A percentile compares a stretch with the other conserved stretches of the same genome.
These are phyloP conservation scores for Aleiodes sp. DNA, from an alignment of 1,140 invertebrate species.

Conservation along the genomic window DNA sequence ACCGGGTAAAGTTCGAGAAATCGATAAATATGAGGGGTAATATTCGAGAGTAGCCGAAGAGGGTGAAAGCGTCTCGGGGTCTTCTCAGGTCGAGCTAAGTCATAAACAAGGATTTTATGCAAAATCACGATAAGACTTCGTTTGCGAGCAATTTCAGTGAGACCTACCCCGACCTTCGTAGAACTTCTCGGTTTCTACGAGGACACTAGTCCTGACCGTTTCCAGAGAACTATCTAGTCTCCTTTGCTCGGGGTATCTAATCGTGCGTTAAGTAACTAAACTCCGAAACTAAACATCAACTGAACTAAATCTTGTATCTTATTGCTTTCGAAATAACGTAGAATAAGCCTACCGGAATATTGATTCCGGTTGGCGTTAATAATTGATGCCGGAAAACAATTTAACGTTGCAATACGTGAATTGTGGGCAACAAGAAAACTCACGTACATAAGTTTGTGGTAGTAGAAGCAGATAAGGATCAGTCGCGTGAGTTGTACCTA, in stretches of 20 bases:
- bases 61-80: constrained; percentile 24
- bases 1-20: background rate
- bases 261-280: constrained; percentile 52
- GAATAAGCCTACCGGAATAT: background rate
- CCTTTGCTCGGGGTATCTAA: constrained; percentile 42
- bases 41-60: background rate
- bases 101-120: constrained; percentile 62
- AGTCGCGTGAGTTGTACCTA: constrained; percentile 50
- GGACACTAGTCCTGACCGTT: constrained; percentile 32
- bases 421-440: constrained; percentile 5
- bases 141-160: constrained; percentile 44
- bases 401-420: constrained; percentile 41
- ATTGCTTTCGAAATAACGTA: background rate
- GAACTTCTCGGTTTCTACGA: constrained; percentile 18
- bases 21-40: background rate
- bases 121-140: constrained; percentile 61
- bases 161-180: constrained; percentile 42
- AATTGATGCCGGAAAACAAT: constrained; percentile 50
- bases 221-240: constrained; percentile 36
- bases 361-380: constrained; percentile 35
- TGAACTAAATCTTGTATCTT: background rate
- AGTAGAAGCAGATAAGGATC: constrained; percentile 50
- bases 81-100: constrained; percentile 50
- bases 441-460: constrained; percentile 3
- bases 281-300: background rate